Base-by-base conservation (phyloP, 30 jellyfish, hydroid and myxozoan genomes). In the Rhopilema esculentum region DNA sequence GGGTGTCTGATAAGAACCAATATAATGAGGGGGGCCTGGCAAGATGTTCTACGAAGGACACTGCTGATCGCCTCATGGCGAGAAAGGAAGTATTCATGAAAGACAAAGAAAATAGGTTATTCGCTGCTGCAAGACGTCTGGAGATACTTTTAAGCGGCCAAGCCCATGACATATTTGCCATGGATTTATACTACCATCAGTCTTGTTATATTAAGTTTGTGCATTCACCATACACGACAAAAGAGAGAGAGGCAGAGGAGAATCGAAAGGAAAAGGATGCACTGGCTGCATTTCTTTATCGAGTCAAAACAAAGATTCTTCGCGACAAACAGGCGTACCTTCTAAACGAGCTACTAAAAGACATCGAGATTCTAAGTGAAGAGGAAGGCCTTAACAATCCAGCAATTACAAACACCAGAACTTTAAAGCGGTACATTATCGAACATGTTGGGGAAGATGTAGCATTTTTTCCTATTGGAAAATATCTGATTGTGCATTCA, bases 111-210 rank as follows among this genome's bases (percentile, higher is more conserved):
- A 67, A 65, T 80, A 18, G 31, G 40, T 80, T 17, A n/a, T 49
- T 18, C 27, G 67, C 4, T 20, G 90, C 90, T 4, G 90, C 90
- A 27, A 16, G 27, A n/a, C 66, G 84, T 28, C 22, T 80, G 69
- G 82, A 66, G 28, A 61, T 80, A 16, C 70, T 66, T 28, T 27
- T 80, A 16, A 62, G 70, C 22, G 83, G 90, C 66, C 24, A 33
- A 32, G 27, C 92, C 20, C 87, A 52, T 64, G 89, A 83, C 78
- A 68, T 83, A 23, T 83, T 51, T 83, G 92, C 92, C 9, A 16
- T 49, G 18, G 92, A 83, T 27, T 49, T 83, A 1, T 83, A 28
- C 31, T 68, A 83, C 77, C 92, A 83, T 33, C 31, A 68, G 30
- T 69, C 78, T 26, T 83, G 92, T 31, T 80, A 80, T 64, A 27